phyloP scores from a whole-genome alignment of 2,797 vertebrate genomes.

The Rhadinocentrus ornatus region DNA sequence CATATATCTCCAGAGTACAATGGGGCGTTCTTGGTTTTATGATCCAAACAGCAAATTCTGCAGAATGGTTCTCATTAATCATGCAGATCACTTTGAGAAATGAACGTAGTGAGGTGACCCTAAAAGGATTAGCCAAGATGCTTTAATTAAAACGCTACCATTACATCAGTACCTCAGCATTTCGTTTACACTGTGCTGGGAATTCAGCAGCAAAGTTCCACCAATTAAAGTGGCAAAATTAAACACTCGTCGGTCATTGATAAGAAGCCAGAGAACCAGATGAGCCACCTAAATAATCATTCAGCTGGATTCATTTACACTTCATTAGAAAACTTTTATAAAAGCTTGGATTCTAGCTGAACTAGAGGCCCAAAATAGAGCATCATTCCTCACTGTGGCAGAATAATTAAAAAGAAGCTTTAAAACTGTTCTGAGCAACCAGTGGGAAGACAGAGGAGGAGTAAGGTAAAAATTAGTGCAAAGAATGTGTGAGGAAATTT shows the following conservation, averaged over 20 bases:
- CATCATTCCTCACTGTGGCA: background rate
- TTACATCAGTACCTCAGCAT: slow-evolving; percentile 6
- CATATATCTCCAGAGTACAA: background rate
- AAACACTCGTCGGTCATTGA: background rate
- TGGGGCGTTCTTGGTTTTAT: background rate
- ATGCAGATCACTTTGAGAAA: slow-evolving; percentile 27
- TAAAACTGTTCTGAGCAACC: background rate
- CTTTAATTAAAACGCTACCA: slow-evolving; percentile 34
- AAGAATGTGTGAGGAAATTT: background rate
- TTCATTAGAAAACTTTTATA: background rate
- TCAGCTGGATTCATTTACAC: background rate
- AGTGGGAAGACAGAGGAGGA: background rate
- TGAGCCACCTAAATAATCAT: background rate
- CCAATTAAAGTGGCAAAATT: slow-evolving; percentile 22
- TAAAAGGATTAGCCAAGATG: slow-evolving; percentile 21
- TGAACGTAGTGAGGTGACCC: slow-evolving; percentile 13
- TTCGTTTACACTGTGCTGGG: slow-evolving; percentile 16
- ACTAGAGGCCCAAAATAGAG: background rate
- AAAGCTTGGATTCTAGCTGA: background rate
- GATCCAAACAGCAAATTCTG: slow-evolving; percentile 12
- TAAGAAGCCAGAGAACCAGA: background rate
- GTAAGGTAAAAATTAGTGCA: background rate
- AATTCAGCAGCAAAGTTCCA: slow-evolving; percentile 27
- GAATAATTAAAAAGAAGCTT: background rate
- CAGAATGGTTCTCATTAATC: slow-evolving; percentile 13